Evolutionary conservation across 2,888 invertebrate genomes (phyloP).

Genomic region (Dryobota labecula): DNA sequence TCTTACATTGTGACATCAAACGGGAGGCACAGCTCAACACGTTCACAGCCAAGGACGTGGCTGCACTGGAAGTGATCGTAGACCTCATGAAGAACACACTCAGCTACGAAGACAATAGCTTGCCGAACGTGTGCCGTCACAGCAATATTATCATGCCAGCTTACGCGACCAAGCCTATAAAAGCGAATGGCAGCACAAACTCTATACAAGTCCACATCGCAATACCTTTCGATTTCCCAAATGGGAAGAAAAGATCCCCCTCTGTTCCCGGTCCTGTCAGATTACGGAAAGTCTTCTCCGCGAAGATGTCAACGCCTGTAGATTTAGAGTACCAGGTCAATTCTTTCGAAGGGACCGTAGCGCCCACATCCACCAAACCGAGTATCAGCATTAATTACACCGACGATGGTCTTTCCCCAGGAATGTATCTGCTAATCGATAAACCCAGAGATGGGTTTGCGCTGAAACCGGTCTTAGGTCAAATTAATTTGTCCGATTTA

Average conservation of each 20-base stretch:
- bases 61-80: constrained; percentile 80
- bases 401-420: constrained; percentile 68
- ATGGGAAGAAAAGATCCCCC: constrained; percentile 72
- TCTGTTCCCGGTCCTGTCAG: constrained; percentile 59
- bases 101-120: constrained; percentile 61
- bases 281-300: constrained; percentile 80
- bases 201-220: constrained; percentile 82
- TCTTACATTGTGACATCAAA: constrained; percentile 24
- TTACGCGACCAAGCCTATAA: constrained; percentile 3
- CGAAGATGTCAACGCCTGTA: constrained; percentile 80
- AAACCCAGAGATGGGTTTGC: constrained; percentile 69
- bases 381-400: neutral
- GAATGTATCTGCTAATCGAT: constrained; percentile 78
- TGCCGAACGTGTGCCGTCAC: neutral
- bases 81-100: constrained; percentile 76
- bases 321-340: constrained; percentile 83
- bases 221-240: constrained; percentile 71
- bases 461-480: constrained; percentile 71
- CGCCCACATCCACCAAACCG: constrained; percentile 16
- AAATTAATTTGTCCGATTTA: constrained; percentile 53
- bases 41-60: constrained; percentile 81
- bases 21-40: constrained; percentile 62
- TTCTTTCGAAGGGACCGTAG: constrained; percentile 68
- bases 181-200: constrained; percentile 59
- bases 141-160: neutral